Evolutionary conservation across 1,140 invertebrate species (phyloP).

Genomic region (Bombus balteatus): DNA sequence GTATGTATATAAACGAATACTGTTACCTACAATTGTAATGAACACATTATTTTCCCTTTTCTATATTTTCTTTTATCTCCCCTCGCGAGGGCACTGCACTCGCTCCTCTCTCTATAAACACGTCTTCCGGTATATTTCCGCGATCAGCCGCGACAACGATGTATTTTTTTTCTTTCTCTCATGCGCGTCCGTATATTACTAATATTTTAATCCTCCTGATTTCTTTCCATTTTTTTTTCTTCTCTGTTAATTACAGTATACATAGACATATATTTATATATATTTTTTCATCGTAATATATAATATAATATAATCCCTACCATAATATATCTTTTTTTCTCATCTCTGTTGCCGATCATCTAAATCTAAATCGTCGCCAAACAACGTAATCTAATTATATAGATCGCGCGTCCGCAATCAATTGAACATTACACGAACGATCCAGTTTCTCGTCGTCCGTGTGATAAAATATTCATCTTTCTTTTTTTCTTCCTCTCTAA

Average conservation of each 20-base stretch:
- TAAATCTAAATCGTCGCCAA: not conserved
- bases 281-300: slow-evolving; percentile 10
- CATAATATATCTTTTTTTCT: slow-evolving; percentile 7
- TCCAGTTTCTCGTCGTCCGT: not conserved
- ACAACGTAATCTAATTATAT: not conserved
- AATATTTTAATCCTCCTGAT: not conserved
- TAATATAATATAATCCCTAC: slow-evolving; percentile 31
- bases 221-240: slow-evolving; percentile 13
- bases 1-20: slow-evolving; percentile 75
- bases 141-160: slow-evolving; percentile 24
- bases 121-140: slow-evolving; percentile 21
- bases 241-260: slow-evolving; percentile 18
- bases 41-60: slow-evolving; percentile 74
- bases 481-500: not conserved
- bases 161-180: not conserved
- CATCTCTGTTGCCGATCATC: not conserved
- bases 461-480: not conserved
- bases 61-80: not conserved
- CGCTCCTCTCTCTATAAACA: not conserved
- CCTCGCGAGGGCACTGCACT: slow-evolving; percentile 11
- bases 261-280: slow-evolving; percentile 18
- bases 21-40: slow-evolving; percentile 78
- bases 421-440: not conserved
- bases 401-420: not conserved
- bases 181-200: not conserved